Percentiles rank a stretch among this genome's conserved stretches.
Evolutionary conservation across 1,140 invertebrate species (phyloP).

Genomic region (Ruditapes philippinarum): DNA sequence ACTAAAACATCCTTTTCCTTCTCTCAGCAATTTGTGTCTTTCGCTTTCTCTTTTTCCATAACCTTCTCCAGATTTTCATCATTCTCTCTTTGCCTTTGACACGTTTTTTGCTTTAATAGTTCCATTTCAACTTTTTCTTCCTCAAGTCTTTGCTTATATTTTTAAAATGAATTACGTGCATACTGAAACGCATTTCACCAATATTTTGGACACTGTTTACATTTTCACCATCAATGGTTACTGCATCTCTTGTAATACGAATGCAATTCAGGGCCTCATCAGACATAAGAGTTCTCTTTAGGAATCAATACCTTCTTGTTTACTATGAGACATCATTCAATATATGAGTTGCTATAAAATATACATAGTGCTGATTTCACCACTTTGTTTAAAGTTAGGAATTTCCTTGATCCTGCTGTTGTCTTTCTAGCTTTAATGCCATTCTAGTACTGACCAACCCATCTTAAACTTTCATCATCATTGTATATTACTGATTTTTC

Average conservation of each 20-base stretch:
- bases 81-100: not conserved
- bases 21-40: slow-evolving; percentile 11
- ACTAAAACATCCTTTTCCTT: slow-evolving; percentile 27
- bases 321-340: slow-evolving; percentile 66
- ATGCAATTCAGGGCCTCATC: slow-evolving; percentile 50
- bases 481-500: too few species aligned
- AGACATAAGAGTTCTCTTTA: slow-evolving; percentile 22
- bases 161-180: slow-evolving; percentile 7
- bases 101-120: too few species aligned
- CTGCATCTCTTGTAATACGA: slow-evolving; percentile 35
- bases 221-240: not conserved
- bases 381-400: slow-evolving; percentile 30
- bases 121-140: not conserved
- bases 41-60: slow-evolving; percentile 8
- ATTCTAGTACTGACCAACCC: too few species aligned
- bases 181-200: not conserved
- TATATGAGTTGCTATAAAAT: slow-evolving; percentile 68
- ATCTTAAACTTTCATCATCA: too few species aligned
- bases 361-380: slow-evolving; percentile 61
- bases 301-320: slow-evolving; percentile 48
- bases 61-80: not conserved
- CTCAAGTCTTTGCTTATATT: slow-evolving; percentile 22
- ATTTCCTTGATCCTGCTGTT: too few species aligned
- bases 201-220: not conserved
- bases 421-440: too few species aligned